phyloP scores from a whole-genome alignment of 2,888 invertebrate species.

The Erebia ligea region DNA sequence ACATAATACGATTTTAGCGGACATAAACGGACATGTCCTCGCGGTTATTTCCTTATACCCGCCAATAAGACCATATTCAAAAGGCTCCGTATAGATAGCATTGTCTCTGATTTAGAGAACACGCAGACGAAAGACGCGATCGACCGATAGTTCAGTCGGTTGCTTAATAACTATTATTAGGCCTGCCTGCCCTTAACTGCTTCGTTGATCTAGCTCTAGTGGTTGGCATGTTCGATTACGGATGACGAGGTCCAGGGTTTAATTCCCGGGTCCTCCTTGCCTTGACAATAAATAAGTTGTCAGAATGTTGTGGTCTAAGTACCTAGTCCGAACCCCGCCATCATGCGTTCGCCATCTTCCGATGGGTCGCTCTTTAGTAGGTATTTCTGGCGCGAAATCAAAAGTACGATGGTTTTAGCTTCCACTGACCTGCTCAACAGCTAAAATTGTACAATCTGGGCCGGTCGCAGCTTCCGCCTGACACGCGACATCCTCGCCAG shows the following conservation, averaged over 20 bases:
- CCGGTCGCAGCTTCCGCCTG: not conserved
- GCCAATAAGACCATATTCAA: slow-evolving; percentile 56
- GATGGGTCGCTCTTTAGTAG: slow-evolving; percentile 57
- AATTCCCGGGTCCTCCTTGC: too few relatives aligned
- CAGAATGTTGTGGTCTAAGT: slow-evolving; percentile 51
- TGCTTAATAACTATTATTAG: not conserved
- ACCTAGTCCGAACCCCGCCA: slow-evolving; percentile 49
- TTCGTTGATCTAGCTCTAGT: too few relatives aligned
- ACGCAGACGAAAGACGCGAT: not conserved
- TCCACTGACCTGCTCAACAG: slow-evolving; percentile 52
- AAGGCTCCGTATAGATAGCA: slow-evolving; percentile 50
- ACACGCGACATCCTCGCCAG: not conserved
- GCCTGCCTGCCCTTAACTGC: not conserved
- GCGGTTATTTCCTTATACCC: slow-evolving; percentile 69
- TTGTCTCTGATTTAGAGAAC: slow-evolving; percentile 45
- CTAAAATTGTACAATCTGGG: not conserved
- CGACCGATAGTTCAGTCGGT: not conserved
- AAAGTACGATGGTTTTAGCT: slow-evolving; percentile 43
- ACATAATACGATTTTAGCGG: slow-evolving; percentile 66
- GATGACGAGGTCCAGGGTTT: too few relatives aligned
- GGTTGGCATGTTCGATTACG: too few relatives aligned
- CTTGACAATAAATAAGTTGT: too few relatives aligned
- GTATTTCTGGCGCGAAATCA: slow-evolving; percentile 56
- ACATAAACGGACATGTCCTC: slow-evolving; percentile 62
- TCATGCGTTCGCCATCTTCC: slow-evolving; percentile 53